Percentiles rank a stretch among this genome's conserved stretches.
Conservation (phyloP, 2,797 vertebrate genomes). For the Spinibarbus caldwelli region DNA sequence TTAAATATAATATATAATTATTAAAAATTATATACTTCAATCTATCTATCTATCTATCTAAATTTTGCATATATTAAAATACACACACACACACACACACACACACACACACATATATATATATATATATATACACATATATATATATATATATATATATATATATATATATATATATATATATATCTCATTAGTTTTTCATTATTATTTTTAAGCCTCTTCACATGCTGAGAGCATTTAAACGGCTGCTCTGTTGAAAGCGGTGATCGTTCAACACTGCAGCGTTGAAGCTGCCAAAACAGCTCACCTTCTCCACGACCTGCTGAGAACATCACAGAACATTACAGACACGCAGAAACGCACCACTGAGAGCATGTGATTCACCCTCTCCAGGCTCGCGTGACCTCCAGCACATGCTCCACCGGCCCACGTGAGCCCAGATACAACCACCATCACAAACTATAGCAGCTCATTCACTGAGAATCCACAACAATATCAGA, state of each 20-base stretch:
- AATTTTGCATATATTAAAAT: too few relatives aligned
- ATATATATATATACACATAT: too few relatives aligned
- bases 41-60: too few relatives aligned
- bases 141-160: too few relatives aligned
- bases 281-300: background rate
- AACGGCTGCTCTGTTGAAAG: background rate
- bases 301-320: background rate
- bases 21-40: too few relatives aligned
- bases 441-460: background rate
- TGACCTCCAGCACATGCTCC: background rate
- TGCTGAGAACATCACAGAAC: conserved; percentile 3
- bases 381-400: background rate
- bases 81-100: too few relatives aligned
- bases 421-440: background rate
- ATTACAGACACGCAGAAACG: background rate
- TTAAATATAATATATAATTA: too few relatives aligned
- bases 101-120: too few relatives aligned
- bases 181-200: background rate
- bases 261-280: conserved; percentile 2
- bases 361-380: background rate
- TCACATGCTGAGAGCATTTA: conserved; percentile 1
- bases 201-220: background rate
- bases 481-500: background rate
- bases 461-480: background rate
- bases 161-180: too few relatives aligned